These are phyloP conservation scores for Plusia festucae DNA, from an alignment of 2,888 invertebrate species.

Conservation along the genomic window DNA sequence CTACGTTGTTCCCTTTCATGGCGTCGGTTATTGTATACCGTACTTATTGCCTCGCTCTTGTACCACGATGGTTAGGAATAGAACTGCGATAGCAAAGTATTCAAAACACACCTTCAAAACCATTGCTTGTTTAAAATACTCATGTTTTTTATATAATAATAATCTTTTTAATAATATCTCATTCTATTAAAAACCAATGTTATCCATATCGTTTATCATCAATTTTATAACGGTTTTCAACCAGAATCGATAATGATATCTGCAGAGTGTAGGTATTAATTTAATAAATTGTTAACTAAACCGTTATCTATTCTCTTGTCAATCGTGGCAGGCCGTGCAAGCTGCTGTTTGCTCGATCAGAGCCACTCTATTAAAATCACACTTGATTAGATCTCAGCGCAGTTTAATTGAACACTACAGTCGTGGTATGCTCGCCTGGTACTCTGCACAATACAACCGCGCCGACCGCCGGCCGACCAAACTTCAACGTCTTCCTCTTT, in stretches of 20 bases:
- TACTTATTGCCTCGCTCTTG: constrained; percentile 75
- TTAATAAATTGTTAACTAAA: constrained; percentile 67
- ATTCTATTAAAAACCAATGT: constrained; percentile 33
- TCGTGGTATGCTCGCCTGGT: constrained; percentile 80
- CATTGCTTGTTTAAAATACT: constrained; percentile 44
- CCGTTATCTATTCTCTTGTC: constrained; percentile 71
- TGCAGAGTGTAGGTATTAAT: constrained; percentile 65
- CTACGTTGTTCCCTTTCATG: constrained; percentile 75
- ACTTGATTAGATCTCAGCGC: constrained; percentile 83
- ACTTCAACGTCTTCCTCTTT: constrained; percentile 55
- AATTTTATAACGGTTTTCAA: constrained; percentile 66
- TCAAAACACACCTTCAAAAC: constrained; percentile 58
- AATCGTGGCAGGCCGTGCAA: constrained; percentile 53
- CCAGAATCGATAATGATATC: constrained; percentile 69
- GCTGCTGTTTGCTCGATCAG: constrained; percentile 65
- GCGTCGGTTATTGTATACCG: constrained; percentile 77
- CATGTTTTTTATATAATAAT: constrained; percentile 37
- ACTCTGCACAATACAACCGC: constrained; percentile 62
- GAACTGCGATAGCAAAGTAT: constrained; percentile 70
- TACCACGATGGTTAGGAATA: constrained; percentile 66
- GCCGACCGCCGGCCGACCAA: constrained; percentile 63
- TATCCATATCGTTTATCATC: constrained; percentile 64
- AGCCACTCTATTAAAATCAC: constrained; percentile 83
- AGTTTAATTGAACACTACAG: constrained; percentile 82
- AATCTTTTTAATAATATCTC: constrained; percentile 55